Conservation (phyloP, 1,140 invertebrate species). For the Drosophila tristis region DNA sequence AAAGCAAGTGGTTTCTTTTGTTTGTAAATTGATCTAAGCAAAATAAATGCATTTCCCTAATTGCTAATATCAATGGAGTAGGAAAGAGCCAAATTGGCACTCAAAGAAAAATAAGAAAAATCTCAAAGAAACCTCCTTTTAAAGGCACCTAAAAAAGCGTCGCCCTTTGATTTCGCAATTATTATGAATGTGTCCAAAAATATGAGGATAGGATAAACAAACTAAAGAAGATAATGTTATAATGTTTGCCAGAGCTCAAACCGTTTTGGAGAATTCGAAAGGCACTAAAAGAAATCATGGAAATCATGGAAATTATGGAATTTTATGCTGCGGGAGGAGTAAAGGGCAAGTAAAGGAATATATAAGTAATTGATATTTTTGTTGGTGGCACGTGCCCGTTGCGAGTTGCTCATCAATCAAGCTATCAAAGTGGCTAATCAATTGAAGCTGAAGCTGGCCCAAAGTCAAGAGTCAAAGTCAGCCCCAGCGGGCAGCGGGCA, state of each 20-base stretch:
- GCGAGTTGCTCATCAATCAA: constrained; percentile 44
- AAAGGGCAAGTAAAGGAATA: not conserved
- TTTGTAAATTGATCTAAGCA: not conserved
- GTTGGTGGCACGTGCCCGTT: constrained; percentile 20
- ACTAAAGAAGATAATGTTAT: no score
- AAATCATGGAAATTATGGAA: not conserved
- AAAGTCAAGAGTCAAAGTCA: not conserved
- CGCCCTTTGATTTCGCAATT: no score
- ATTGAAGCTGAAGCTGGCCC: constrained; percentile 29
- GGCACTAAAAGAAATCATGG: not conserved
- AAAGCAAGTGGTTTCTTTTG: not conserved
- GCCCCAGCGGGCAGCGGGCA: no score
- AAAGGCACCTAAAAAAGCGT: no score
- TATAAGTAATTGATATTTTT: constrained; percentile 25
- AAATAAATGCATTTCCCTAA: not conserved
- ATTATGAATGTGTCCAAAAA: no score
- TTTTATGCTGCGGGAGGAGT: not conserved
- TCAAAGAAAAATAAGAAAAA: no score
- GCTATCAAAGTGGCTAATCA: constrained; percentile 42
- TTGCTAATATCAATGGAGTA: no score
- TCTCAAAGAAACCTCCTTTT: no score
- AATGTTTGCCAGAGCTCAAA: no score
- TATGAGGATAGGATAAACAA: no score
- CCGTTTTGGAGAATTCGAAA: no score
- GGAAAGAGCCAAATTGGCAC: no score